phyloP scores from a whole-genome alignment of 1,140 invertebrate genomes.

The Drosophila kanapiae region DNA sequence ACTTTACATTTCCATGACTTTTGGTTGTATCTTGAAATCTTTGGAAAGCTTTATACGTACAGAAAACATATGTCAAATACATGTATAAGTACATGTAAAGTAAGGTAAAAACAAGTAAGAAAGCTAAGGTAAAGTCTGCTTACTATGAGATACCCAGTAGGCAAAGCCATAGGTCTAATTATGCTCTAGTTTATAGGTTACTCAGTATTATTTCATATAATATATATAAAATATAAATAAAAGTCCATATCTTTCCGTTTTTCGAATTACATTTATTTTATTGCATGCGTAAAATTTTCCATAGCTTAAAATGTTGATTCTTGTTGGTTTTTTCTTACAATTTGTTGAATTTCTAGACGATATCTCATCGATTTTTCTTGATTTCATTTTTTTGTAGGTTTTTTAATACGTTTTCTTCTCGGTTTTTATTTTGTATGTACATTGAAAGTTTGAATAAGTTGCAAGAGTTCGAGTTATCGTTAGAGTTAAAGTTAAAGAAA shows the following conservation, averaged over 20 bases:
- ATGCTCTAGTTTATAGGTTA: too few relatives aligned
- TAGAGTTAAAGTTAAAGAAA: slow-evolving; percentile 69
- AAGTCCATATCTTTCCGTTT: slow-evolving; percentile 18
- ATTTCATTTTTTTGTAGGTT: slow-evolving; percentile 35
- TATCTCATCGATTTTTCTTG: slow-evolving; percentile 21
- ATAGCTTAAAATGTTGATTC: slow-evolving; percentile 82
- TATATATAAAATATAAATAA: not conserved
- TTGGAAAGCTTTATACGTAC: not conserved
- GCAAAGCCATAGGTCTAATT: too few relatives aligned
- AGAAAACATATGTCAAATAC: not conserved
- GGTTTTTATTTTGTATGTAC: slow-evolving; percentile 51
- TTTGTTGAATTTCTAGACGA: slow-evolving; percentile 53
- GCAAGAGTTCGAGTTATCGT: slow-evolving; percentile 67
- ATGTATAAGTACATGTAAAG: not conserved
- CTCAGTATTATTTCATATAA: not conserved
- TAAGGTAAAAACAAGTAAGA: not conserved
- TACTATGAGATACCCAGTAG: not conserved
- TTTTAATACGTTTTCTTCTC: slow-evolving; percentile 37
- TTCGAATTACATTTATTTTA: slow-evolving; percentile 78
- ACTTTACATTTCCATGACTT: not conserved
- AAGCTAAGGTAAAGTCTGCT: too few relatives aligned
- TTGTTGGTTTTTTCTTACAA: slow-evolving; percentile 54
- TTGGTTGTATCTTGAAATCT: not conserved
- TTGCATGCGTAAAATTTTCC: slow-evolving; percentile 81
- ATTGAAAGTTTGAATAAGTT: slow-evolving; percentile 82